These are phyloP conservation scores for Hypothenemus hampei DNA, from an alignment of 1,140 invertebrate species.

Conservation along the genomic window DNA sequence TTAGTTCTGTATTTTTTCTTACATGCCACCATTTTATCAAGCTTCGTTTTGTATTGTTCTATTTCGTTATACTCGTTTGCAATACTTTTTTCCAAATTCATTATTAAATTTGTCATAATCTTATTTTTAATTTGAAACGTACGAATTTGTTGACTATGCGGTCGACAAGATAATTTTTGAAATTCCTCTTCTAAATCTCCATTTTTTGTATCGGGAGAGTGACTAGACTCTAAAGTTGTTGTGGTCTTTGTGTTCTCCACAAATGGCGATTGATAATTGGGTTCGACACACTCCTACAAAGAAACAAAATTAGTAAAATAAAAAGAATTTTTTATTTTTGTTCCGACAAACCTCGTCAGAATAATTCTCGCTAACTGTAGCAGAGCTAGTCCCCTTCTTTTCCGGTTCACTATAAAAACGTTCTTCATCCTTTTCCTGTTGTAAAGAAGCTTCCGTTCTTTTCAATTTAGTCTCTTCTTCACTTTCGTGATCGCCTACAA, in stretches of 20 bases:
- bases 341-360: too few relatives aligned
- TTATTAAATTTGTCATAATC: slow-evolving; percentile 2
- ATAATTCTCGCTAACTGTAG: too few relatives aligned
- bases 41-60: slow-evolving; percentile 4
- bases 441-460: neutral
- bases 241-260: neutral
- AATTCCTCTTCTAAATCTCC: too few relatives aligned
- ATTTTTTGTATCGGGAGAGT: neutral
- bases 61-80: slow-evolving; percentile 2
- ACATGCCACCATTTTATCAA: neutral
- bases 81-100: neutral
- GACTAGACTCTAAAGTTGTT: neutral
- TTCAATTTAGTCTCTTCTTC: neutral
- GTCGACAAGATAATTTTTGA: too few relatives aligned
- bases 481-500: slow-evolving; percentile 6
- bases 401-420: too few relatives aligned
- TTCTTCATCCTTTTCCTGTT: neutral
- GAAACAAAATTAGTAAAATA: neutral
- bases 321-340: too few relatives aligned
- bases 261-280: neutral
- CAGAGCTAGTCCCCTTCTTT: too few relatives aligned
- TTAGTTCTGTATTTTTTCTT: slow-evolving; percentile 3
- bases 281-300: neutral
- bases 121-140: slow-evolving; percentile 7
- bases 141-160: too few relatives aligned